Evolutionary conservation across 2,888 invertebrate genomes (phyloP).

Genomic region (Allolobophora icterica): DNA sequence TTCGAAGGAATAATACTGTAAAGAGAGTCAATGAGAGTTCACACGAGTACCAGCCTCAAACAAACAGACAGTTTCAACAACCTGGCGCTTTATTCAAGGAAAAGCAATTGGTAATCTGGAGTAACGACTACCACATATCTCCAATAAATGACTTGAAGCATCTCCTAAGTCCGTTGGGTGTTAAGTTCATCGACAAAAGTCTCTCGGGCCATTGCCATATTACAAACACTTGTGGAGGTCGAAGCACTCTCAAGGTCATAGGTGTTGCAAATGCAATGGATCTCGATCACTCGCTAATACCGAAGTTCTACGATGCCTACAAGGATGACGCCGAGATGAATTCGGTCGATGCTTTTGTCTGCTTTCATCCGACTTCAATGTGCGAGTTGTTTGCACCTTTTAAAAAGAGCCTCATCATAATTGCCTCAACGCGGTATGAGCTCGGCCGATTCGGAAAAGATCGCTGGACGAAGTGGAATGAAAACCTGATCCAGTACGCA

Average conservation of each 20-base stretch:
- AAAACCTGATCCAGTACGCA: constrained; percentile 41
- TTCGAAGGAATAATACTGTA: neutral
- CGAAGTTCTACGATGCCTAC: constrained; percentile 36
- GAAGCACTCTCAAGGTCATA: constrained; percentile 29
- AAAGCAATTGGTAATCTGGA: constrained; percentile 35
- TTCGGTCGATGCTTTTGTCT: constrained; percentile 37
- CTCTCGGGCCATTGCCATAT: constrained; percentile 36
- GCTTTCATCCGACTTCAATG: constrained; percentile 37
- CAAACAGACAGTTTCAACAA: neutral
- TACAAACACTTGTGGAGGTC: constrained; percentile 35
- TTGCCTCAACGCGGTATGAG: constrained; percentile 39
- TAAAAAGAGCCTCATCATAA: constrained; percentile 38
- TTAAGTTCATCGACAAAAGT: constrained; percentile 38
- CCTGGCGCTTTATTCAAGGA: constrained; percentile 18
- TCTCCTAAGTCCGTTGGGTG: constrained; percentile 34
- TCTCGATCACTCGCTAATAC: constrained; percentile 24
- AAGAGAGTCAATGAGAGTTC: neutral
- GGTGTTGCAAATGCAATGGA: constrained; percentile 25
- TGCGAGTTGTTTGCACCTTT: constrained; percentile 39
- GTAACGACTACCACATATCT: constrained; percentile 36
- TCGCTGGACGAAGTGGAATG: constrained; percentile 42
- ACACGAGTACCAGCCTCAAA: neutral
- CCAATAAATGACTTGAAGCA: constrained; percentile 39
- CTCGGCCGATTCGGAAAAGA: constrained; percentile 38
- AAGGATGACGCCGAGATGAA: constrained; percentile 34